These are phyloP conservation scores for Notamacropus eugenii DNA, from an alignment of 2,797 vertebrate genomes.

Conservation along the genomic window DNA sequence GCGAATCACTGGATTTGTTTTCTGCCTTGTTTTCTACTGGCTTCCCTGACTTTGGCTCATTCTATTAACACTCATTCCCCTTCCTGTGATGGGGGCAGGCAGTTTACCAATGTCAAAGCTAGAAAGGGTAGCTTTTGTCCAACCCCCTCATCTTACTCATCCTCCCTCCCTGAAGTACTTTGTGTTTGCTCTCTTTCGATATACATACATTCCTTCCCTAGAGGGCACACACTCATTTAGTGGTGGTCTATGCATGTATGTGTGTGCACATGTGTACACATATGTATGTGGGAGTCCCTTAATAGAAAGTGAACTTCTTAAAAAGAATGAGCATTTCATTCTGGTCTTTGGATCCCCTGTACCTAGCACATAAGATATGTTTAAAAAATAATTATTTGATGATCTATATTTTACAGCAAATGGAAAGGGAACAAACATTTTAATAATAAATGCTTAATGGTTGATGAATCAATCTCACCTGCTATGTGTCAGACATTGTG, in stretches of 20 bases:
- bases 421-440: background rate
- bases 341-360: too few species aligned
- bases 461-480: background rate
- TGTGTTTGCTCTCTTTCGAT: background rate
- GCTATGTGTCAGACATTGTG: background rate
- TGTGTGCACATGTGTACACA: background rate
- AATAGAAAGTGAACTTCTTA: too few species aligned
- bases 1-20: background rate
- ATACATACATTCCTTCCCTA: background rate
- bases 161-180: background rate
- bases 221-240: background rate
- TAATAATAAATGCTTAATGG: background rate
- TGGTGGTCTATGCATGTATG: too few species aligned
- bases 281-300: too few species aligned
- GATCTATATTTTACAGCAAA: background rate
- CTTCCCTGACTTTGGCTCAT: background rate
- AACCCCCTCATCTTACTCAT: background rate
- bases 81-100: background rate
- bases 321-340: too few species aligned
- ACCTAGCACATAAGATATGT: too few species aligned
- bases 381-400: too few species aligned
- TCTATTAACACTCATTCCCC: background rate
- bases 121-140: background rate
- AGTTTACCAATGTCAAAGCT: background rate
- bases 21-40: background rate